These are phyloP conservation scores for Tortrix viridana DNA, from an alignment of 2,888 invertebrate genomes.

Conservation along the genomic window DNA sequence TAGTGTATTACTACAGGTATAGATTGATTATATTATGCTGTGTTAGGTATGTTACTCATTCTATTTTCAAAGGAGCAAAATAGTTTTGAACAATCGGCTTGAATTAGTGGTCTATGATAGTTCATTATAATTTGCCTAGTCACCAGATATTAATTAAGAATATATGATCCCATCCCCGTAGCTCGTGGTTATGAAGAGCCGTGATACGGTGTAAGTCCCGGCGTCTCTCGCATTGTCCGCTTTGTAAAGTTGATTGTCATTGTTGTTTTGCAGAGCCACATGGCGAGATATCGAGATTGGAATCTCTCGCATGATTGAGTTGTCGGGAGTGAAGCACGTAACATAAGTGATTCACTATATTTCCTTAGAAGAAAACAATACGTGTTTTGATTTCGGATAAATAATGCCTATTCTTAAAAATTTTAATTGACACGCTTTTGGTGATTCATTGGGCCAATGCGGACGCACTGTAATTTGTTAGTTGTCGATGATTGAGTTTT, in stretches of 20 bases:
- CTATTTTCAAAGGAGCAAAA: slow-evolving; percentile 14
- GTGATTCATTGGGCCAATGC: slow-evolving; percentile 69
- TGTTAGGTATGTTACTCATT: not conserved
- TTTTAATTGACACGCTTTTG: slow-evolving; percentile 70
- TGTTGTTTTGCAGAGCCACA: slow-evolving; percentile 66
- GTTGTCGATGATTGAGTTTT: slow-evolving; percentile 80
- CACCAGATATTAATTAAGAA: slow-evolving; percentile 79
- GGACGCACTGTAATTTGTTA: slow-evolving; percentile 69
- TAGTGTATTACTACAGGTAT: no score
- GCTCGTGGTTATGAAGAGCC: slow-evolving; percentile 66
- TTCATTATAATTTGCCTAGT: slow-evolving; percentile 61
- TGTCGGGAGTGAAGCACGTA: slow-evolving; percentile 73
- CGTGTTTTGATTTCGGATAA: slow-evolving; percentile 62
- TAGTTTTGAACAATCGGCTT: slow-evolving; percentile 54
- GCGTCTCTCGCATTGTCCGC: slow-evolving; percentile 58
- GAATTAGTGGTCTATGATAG: slow-evolving; percentile 61
- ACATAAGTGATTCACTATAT: slow-evolving; percentile 59
- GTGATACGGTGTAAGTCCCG: slow-evolving; percentile 57
- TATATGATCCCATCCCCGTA: slow-evolving; percentile 54
- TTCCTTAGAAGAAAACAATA: slow-evolving; percentile 68
- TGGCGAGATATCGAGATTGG: slow-evolving; percentile 70
- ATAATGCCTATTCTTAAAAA: slow-evolving; percentile 64
- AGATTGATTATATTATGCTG: no score
- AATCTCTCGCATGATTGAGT: slow-evolving; percentile 65
- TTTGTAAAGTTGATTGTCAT: slow-evolving; percentile 67